Base-by-base conservation (phyloP, 2,888 invertebrate genomes). In the Allolobophora icterica region DNA sequence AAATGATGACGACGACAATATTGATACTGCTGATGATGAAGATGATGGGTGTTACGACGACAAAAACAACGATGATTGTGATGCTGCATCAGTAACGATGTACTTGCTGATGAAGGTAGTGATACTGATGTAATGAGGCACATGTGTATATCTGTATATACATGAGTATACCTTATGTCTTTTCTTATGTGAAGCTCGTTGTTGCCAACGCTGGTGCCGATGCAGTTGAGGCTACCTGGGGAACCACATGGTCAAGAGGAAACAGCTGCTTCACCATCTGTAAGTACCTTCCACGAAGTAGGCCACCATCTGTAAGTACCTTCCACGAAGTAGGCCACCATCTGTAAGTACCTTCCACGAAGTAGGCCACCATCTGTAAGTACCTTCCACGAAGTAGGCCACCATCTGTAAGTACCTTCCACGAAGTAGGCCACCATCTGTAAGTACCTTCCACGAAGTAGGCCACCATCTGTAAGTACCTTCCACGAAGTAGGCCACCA, bases 201-300 rank as follows among this genome's bases (percentile, higher is more conserved):
- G 91, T 92, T 35, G 91, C 92, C 35, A 89, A 92, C 87, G 91
- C 87, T 89, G 90, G 91, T 40, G 91, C 92, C 19, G 84, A 92
- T 34, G 92, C 92, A 24, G 89, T 92, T 52, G 91, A 92, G 58
- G 45, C 33, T 13, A 89, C 84, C 35, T 91, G 91, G 87, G 35
- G 40, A 84, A 92, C 91, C 30, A 89, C 45, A 24, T 92, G 92
- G 92, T 84, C 8, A 38, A 89, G 92, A 87, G 92, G 92, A 84
- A 52, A 89, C 38, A 52, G 91, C 58, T 92, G 92, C 38, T 40
- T n/a, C 35, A 90, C 90, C n/a, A 91, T 91, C 52, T 91, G 91
- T 91, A 84, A 84, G 90, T 91, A 90, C 33, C 30, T 33, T 83
- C 83, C n/a, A 83, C 33, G 33, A 83, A 45, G 38, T 45, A n/a